These are phyloP conservation scores for Cotesia chilonis DNA, from an alignment of 1,140 invertebrate genomes.

Conservation along the genomic window DNA sequence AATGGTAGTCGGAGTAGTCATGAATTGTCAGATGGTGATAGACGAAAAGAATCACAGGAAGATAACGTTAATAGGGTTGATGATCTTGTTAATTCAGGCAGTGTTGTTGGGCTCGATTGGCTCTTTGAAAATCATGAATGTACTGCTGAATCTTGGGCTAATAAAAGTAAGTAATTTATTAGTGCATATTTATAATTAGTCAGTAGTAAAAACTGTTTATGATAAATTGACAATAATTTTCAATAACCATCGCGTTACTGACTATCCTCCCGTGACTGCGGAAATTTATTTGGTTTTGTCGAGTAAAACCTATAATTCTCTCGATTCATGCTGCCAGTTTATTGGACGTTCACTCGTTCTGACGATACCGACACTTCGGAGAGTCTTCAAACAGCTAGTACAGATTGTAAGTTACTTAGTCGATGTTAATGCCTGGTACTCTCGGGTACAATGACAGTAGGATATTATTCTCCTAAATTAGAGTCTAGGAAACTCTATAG, in stretches of 20 bases:
- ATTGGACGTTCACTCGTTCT: slow-evolving; percentile 64
- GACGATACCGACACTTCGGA: slow-evolving; percentile 65
- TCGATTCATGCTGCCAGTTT: slow-evolving; percentile 61
- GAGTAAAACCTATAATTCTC: slow-evolving; percentile 40
- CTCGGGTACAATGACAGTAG: background rate
- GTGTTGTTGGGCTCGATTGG: slow-evolving; percentile 66
- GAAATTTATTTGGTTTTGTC: background rate
- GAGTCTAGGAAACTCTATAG: too few relatives aligned
- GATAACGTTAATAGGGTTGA: slow-evolving; percentile 54
- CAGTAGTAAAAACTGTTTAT: too few relatives aligned
- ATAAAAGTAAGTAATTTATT: slow-evolving; percentile 59
- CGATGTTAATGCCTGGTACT: slow-evolving; percentile 5
- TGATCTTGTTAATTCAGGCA: slow-evolving; percentile 56
- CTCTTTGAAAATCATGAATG: slow-evolving; percentile 66
- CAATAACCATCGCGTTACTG: background rate
- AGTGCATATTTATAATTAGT: slow-evolving; percentile 1
- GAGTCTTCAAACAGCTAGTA: slow-evolving; percentile 63
- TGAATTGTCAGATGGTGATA: slow-evolving; percentile 58
- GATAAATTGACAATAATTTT: slow-evolving; percentile 8
- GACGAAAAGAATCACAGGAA: slow-evolving; percentile 47
- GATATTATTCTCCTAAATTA: too few relatives aligned
- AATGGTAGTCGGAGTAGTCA: slow-evolving; percentile 62
- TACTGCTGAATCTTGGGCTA: slow-evolving; percentile 57
- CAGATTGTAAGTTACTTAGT: slow-evolving; percentile 58
- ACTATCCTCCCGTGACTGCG: slow-evolving; percentile 7